Evolutionary conservation across 2,113 vertebrate genomes (phyloP), one percentile per base, ranked within the genome.

Genomic region (Myocastor coypus): DNA sequence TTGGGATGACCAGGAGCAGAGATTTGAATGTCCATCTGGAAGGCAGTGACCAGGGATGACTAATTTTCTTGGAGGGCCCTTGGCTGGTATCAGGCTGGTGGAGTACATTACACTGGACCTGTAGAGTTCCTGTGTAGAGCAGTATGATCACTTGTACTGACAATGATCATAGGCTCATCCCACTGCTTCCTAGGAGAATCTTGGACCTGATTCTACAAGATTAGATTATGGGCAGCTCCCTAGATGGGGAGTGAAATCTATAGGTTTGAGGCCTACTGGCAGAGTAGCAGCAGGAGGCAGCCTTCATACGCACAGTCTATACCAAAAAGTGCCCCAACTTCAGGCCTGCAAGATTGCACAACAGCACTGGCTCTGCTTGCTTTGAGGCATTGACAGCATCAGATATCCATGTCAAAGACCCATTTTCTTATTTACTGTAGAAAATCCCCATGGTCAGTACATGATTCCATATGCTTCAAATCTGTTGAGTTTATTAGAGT

Each of bases 401-500:
- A 69, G 3, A 37, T 20, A 26, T 50, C 26, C 22, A 22, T 16
- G 13, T 68, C 32, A 42, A 69, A 86, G 78, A 96, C 34, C 14
- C 34, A 2, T 40, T 83, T 34, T 2, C 24, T 66, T 5, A 69
- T 52, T n/a, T 88, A 63, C 50, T 52, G 7, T n/a, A 69, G 81
- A 80, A 89, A 83, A 57, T 75, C 26, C 64, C 24, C 46, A 20
- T 57, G 55, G 28, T 89, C 34, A 57, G 14, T 19, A 57, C 17
- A 17, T 57, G 55, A 57, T 95, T 88, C 84, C 94, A 91, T 91
- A 78, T 57, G 88, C 69, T 86, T 92, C 61, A 66, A 4, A 84
- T 52, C 82, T 57, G 1, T 78, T 92, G 20, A 50, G 40, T 71
- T 87, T 82, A 85, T 71, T 85, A 93, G 32, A 55, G 71, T 90